Evolutionary conservation across 2,797 vertebrate genomes (phyloP), one percentile per base, ranked within the genome.

Genomic region (Arctocebus calabarensis): DNA sequence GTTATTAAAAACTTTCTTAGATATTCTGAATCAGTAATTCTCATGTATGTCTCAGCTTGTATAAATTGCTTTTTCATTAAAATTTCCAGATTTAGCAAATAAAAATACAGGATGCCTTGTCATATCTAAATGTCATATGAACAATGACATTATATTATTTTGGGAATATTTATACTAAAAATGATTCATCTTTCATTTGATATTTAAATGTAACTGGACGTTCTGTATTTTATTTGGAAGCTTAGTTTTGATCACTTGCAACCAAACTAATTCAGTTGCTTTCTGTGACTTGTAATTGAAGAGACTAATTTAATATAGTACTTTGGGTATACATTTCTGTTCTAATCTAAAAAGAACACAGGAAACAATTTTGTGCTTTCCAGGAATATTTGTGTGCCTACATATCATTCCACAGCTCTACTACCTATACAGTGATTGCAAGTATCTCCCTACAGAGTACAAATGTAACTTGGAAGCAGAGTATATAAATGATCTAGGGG

Each of bases 391-490:
- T 91, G 94, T 95, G 85, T 91, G 40, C 71, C 84, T 74, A 84
- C 93, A 93, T 78, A 96, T 83, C 87, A 94, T 86, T 96, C 96
- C 90, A 86, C 48, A 97, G 89, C 16, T 93, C 75, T 87, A 27
- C 61, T 68, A 96, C 57, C n/a, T 97, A 52, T 92, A 90, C n/a
- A 96, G 73, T 87, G 97, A 96, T 84, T 77, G 90, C n/a, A 97
- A 97, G 90, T 0, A 0, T 94, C 94, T 98, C 94, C 79, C n/a
- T 93, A 96, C 93, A 74, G n/a, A 96, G 34, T 17, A 3, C 32
- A 97, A 82, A 97, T 93, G 93, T 97, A 94, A 95, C 97, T 96
- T 96, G 95, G 57, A 93, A 97, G 81, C 68, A 95, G 57, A 92
- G 59, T 83, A 48, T 71, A 84, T 97, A 96, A 84, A 73, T 43